Conservation (phyloP, 2,113 vertebrate species). For the Xiphorhynchus elegans region DNA sequence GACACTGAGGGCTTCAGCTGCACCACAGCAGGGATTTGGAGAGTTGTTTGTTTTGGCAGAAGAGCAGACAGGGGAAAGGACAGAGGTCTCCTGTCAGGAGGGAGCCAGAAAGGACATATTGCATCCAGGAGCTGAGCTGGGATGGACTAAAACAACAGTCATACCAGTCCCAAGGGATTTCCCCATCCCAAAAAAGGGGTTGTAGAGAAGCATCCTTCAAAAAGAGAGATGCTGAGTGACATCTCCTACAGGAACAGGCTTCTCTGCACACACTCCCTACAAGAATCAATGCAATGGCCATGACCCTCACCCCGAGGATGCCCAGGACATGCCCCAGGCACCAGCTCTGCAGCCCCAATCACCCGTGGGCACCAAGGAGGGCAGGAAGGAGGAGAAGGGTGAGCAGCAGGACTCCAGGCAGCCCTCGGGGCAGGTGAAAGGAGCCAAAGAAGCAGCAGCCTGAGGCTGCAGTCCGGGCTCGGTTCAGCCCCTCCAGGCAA, state of each 20-base stretch:
- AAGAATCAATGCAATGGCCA: fast-evolving
- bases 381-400: neutral
- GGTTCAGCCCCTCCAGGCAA: neutral
- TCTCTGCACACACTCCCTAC: neutral
- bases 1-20: neutral
- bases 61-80: neutral
- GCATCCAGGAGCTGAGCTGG: neutral
- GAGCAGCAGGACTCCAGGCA: neutral
- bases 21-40: neutral
- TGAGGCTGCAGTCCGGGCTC: neutral
- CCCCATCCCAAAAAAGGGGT: no score
- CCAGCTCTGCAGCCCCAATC: neutral
- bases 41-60: neutral
- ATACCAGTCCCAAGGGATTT: neutral
- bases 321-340: neutral
- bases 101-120: neutral
- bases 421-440: neutral
- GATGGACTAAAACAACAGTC: neutral
- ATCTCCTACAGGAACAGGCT: neutral
- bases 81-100: neutral
- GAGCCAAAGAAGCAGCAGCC: neutral
- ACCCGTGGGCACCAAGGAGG: fast-evolving
- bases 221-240: neutral
- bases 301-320: neutral
- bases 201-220: neutral